Evolutionary conservation across 2,797 vertebrate species (phyloP), one percentile per base, ranked within the genome.

Genomic region (Dallia pectoralis): DNA sequence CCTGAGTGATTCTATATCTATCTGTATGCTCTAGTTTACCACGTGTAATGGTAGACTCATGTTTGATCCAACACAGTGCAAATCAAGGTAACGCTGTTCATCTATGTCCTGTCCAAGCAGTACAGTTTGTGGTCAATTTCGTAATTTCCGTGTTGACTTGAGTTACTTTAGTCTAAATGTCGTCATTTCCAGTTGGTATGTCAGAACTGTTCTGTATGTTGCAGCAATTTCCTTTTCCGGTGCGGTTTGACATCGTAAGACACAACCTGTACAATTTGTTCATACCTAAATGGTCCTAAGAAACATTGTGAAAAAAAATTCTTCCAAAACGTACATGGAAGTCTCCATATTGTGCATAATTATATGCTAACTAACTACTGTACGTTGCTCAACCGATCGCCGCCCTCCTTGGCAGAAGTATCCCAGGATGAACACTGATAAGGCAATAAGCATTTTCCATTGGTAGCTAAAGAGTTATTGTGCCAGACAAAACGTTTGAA

Each of bases 1-100:
- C 40, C 5, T 12, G 40, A 44, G 11, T 40, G 6, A 9, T 25
- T 62, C 59, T 25, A 27, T 27, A 11, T n/a, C n/a, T 56, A 25
- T 62, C 59, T 62, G 25, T 25, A 14, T 29, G 8, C 59, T 29
- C 25, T 62, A 4, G 59, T 30, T 62, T 30, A 29, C 9, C 29
- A 25, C 15, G 4, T 25, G 15, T 29, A 29, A 5, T 29, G 19
- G 8, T 9, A 25, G n/a, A 25, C 56, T 7, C 25, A 61, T 61
- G 19, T 22, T n/a, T n/a, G n/a, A n/a, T n/a, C n/a, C n/a, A n/a
- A n/a, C n/a, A n/a, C n/a, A 59, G 47, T 48, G 47, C 47, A 48
- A 15, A 48, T 49, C 48, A 49, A 71, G 6, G 77, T 72, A 81
- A 62, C 11, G 4, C 2, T 25, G 27, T 14, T 12, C 8, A 25